These are phyloP conservation scores for Leucoma salicis DNA, from an alignment of 2,888 invertebrate species.

Conservation along the genomic window DNA sequence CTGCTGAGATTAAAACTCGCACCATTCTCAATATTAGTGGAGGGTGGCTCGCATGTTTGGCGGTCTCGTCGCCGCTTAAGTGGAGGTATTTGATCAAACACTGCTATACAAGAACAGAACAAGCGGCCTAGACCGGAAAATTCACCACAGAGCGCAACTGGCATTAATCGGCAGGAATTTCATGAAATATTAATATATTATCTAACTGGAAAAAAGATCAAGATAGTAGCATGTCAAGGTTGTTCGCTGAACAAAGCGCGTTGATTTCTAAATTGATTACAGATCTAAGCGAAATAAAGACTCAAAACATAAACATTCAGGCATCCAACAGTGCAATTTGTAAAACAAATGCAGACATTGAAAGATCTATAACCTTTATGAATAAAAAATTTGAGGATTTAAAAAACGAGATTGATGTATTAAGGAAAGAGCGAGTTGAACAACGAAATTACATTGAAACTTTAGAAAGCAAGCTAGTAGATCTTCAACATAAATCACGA, in stretches of 20 bases:
- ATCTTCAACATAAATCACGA: not conserved
- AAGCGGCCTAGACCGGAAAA: not conserved
- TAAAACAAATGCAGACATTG: not conserved
- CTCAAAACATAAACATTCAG: not conserved
- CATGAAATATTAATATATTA: no score
- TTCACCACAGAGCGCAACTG: not conserved
- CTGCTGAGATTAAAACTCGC: not conserved
- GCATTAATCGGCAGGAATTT: not conserved
- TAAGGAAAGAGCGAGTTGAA: not conserved
- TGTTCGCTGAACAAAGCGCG: not conserved
- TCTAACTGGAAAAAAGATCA: no score
- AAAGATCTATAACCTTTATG: not conserved
- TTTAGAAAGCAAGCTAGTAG: not conserved
- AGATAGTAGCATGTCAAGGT: not conserved
- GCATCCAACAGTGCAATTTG: not conserved
- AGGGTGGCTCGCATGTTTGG: not conserved
- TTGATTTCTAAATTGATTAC: not conserved
- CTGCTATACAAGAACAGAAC: not conserved
- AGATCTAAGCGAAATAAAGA: conserved; percentile 5
- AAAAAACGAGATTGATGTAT: not conserved
- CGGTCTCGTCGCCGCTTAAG: not conserved
- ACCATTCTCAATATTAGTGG: not conserved
- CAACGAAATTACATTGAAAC: not conserved
- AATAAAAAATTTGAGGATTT: not conserved
- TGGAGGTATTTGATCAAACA: not conserved